Evolutionary conservation across 1,140 invertebrate genomes (phyloP).

Genomic region (Charaxes varanes): DNA sequence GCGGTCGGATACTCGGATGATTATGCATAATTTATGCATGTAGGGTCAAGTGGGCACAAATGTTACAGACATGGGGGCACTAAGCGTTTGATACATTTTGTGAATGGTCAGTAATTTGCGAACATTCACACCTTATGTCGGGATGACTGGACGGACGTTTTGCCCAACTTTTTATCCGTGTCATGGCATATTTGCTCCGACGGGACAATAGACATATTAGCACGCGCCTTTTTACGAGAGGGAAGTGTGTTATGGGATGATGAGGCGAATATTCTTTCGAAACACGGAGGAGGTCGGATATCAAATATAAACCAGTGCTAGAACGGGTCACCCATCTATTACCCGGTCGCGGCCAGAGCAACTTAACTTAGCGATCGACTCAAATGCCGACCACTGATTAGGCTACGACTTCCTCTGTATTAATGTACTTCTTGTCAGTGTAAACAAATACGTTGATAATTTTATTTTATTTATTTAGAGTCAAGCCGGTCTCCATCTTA

Average conservation of each 20-base stretch:
- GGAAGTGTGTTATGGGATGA: conserved; percentile 8
- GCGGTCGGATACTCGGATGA: conserved; percentile 38
- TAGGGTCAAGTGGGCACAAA: conserved; percentile 57
- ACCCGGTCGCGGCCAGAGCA: too few relatives aligned
- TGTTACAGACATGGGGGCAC: conserved; percentile 23
- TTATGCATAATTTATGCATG: conserved; percentile 68
- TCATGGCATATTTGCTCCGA: conserved; percentile 14
- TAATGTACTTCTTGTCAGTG: too few relatives aligned
- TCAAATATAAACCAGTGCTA: too few relatives aligned
- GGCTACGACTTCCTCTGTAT: too few relatives aligned
- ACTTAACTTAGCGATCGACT: too few relatives aligned
- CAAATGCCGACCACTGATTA: too few relatives aligned
- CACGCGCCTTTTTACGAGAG: conserved; percentile 19
- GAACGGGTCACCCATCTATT: too few relatives aligned
- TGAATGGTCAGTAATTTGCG: conserved; percentile 62
- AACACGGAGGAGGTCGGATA: too few relatives aligned
- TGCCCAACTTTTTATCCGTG: conserved; percentile 5
- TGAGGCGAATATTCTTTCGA: conserved; percentile 7
- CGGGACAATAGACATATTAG: conserved; percentile 41
- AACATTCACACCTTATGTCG: conserved; percentile 65
- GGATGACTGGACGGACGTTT: conserved; percentile 34
- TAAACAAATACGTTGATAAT: too few relatives aligned
- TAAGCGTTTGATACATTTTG: conserved; percentile 43
- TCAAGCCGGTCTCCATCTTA: too few relatives aligned
- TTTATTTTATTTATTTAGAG: too few relatives aligned